phyloP scores from a whole-genome alignment of 2,113 vertebrate species.

The Petrocephalus microphthalmus region DNA sequence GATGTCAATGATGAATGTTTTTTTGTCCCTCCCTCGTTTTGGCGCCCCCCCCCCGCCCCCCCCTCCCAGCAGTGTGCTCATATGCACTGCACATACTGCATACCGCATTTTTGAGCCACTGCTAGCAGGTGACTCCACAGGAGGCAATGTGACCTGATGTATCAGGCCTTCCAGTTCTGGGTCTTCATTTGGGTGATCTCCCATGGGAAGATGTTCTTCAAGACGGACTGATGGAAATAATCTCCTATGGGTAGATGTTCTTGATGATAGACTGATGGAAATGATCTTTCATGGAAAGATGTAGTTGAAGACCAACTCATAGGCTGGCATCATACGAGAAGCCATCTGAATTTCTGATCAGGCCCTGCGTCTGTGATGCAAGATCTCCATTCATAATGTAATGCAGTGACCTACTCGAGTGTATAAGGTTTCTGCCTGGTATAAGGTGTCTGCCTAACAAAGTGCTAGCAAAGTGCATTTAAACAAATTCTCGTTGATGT shows the following conservation, averaged over 20 bases:
- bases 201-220: background rate
- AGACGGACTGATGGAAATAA: background rate
- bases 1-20: too few relatives aligned
- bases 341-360: background rate
- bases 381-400: conserved; percentile 4
- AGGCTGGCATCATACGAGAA: background rate
- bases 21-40: too few relatives aligned
- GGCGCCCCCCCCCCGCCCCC: too few relatives aligned
- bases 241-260: background rate
- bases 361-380: background rate
- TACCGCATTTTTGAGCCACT: too few relatives aligned
- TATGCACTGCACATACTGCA: too few relatives aligned
- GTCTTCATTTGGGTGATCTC: background rate
- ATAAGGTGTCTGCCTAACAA: background rate
- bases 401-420: background rate
- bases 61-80: too few relatives aligned
- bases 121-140: background rate
- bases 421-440: background rate
- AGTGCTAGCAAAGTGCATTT: background rate
- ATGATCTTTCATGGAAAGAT: background rate
- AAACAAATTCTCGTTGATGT: background rate
- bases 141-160: background rate
- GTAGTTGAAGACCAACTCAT: background rate
- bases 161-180: background rate
- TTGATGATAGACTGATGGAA: background rate